A percentile compares a stretch with the other conserved stretches of the same genome.
phyloP scores from a whole-genome alignment of 2,113 vertebrate genomes.

The Columba janthina region DNA sequence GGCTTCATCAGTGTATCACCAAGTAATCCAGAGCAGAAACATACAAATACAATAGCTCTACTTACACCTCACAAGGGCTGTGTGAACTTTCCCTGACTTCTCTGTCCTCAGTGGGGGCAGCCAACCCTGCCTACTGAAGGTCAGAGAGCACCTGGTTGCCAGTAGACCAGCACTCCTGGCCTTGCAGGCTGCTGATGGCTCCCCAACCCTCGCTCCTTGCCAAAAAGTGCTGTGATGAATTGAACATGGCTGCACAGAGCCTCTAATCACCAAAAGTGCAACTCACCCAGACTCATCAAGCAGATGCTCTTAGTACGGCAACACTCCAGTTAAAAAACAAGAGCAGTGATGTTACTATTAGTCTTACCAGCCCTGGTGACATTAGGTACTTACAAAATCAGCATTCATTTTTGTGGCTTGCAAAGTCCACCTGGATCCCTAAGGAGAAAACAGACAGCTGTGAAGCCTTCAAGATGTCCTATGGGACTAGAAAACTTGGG shows the following conservation, averaged over 20 bases:
- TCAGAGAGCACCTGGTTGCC: background rate
- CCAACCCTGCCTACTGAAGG: background rate
- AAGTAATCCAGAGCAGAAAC: background rate
- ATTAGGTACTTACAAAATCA: slow-evolving; percentile 86
- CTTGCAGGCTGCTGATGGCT: background rate
- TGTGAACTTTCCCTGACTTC: background rate
- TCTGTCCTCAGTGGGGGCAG: background rate
- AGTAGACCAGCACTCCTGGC: background rate
- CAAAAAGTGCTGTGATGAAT: background rate
- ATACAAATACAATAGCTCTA: background rate
- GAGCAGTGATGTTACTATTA: slow-evolving; percentile 37
- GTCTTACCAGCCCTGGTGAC: slow-evolving; percentile 22
- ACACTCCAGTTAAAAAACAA: slow-evolving; percentile 24
- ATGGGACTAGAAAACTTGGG: background rate
- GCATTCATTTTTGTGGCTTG: slow-evolving; percentile 95
- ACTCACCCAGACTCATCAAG: slow-evolving; percentile 25
- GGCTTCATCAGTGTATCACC: background rate
- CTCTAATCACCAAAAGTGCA: background rate
- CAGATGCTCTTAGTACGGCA: slow-evolving; percentile 6
- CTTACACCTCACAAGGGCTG: background rate
- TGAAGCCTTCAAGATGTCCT: background rate
- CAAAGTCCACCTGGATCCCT: slow-evolving; percentile 98
- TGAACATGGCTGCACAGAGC: background rate
- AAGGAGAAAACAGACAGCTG: slow-evolving; percentile 23
- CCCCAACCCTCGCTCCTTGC: background rate